Evolutionary conservation across 2,888 invertebrate genomes (phyloP), one percentile per base, ranked within the genome.

Genomic region (Dryococelus australis): DNA sequence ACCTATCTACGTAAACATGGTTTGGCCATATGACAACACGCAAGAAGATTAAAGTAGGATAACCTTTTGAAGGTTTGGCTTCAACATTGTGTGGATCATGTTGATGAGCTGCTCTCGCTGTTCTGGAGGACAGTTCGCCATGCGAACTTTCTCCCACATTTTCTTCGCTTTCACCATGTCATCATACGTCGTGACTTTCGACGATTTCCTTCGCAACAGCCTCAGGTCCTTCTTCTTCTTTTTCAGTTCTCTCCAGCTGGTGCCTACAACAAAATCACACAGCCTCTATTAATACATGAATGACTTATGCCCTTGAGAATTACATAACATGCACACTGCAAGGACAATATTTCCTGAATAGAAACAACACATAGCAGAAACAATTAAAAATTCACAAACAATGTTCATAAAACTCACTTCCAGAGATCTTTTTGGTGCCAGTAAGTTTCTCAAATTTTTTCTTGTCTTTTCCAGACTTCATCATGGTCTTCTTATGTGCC

Each of bases 221-320:
- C 43, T 95, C 94, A 91, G 95, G 96, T 35, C 95, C 94, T 86
- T 96, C 94, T 85, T 94, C 94, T 28, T 95, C 90, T 89, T 85
- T 43, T 95, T 94, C 1, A 97, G 95, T 91, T 96, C 95, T 20
- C 94, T 93, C 97, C 97, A 97, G 91, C 96, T 94, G 8, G 8
- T 6, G 65, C 24, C 65, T 65, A n/a, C 13, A 65, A 24, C 8
- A 20, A 65, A 20, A 24, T 65, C 24, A 65, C 65, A 65, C 65
- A 0, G 12, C 47, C 2, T 16, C 5, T 47, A 3, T 5, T 16
- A 47, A 47, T 13, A 1, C 16, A 47, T 1, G 2, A 6, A 47
- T 35, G 35, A 35, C 35, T 35, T 47, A 47, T 47, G 16, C 10
- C 10, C 47, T 13, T 13, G 10, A 47, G 10, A 47, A 47, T 47